Base-by-base conservation (phyloP, 2,888 invertebrate genomes). In the Agriopis leucophaearia region DNA sequence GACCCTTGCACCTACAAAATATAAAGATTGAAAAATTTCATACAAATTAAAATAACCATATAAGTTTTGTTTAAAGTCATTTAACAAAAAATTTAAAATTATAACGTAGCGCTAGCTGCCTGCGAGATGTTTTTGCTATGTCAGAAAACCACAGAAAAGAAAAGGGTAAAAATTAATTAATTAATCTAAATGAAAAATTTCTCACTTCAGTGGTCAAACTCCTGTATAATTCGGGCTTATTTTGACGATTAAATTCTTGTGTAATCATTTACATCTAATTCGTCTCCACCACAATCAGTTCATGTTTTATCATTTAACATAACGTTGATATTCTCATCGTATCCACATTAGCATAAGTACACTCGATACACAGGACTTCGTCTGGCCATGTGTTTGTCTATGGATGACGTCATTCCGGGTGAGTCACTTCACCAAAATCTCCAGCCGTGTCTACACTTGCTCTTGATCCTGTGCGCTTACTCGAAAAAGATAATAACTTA, bases 341-440 rank as follows among this genome's bases (percentile, higher is more conserved):
- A 65, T 73, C 58, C 69, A 70, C 47, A 77, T 71, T 71, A 74
- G 61, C 71, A 75, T 76, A 35, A 67, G 56, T 61, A 61, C 57
- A 65, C 64, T 69, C 16, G 10, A 42, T 55, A 27, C 55, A 55
- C 55, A 55, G 70, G 48, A 73, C 67, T 68, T 56, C 60, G 76
- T 71, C 75, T 73, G 73, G 59, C 64, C 73, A 74, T 70, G 71
- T 71, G 71, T 58, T 58, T 67, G 62, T 55, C 54, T 59, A 66
- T 40, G 18, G 16, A 69, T 87, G 87, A 85, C 87, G 86, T 75
- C 82, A 86, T 71, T 70, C 44, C 8, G 57, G 65, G 5, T 84
- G 83, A 84, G 73, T 84, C 83, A 83, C 64, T 64, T 62, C 44
- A 66, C 27, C 27, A 27, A 5, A 40, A 40, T 0, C 38, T 0